Evolutionary conservation across 2,888 invertebrate species (phyloP).

Genomic region (Spodoptera picta): DNA sequence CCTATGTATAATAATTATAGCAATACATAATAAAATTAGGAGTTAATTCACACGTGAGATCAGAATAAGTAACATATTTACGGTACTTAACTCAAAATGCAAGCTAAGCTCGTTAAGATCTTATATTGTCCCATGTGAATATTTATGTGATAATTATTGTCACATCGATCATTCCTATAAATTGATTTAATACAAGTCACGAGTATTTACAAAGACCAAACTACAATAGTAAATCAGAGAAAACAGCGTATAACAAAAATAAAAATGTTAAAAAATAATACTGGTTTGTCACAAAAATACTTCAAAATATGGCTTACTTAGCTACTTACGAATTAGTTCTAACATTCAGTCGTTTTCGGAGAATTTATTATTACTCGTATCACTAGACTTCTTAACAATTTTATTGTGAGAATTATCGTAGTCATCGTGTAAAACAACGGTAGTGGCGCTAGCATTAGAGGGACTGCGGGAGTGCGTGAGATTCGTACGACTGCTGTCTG

Average conservation of each 20-base stretch:
- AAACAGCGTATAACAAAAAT: constrained; percentile 44
- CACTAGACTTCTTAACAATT: constrained; percentile 73
- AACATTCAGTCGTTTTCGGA: constrained; percentile 84
- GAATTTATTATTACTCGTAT: constrained; percentile 73
- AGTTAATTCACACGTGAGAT: constrained; percentile 24
- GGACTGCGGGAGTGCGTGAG: constrained; percentile 88
- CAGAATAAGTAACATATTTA: constrained; percentile 35
- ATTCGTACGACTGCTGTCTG: constrained; percentile 86
- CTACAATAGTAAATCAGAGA: constrained; percentile 49
- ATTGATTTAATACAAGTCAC: constrained; percentile 59
- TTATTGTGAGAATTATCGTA: constrained; percentile 74
- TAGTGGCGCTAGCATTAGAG: constrained; percentile 90
- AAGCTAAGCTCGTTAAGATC: constrained; percentile 81
- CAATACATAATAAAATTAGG: constrained; percentile 17
- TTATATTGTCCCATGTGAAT: constrained; percentile 80
- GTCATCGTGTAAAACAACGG: constrained; percentile 90
- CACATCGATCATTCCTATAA: constrained; percentile 74
- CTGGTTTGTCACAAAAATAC: constrained; percentile 68
- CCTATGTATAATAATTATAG: constrained; percentile 10
- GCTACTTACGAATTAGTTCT: constrained; percentile 53
- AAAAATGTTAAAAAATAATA: constrained; percentile 65
- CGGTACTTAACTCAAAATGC: constrained; percentile 54
- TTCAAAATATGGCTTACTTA: constrained; percentile 43
- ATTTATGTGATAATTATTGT: constrained; percentile 86
- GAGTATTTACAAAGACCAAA: constrained; percentile 58